A percentile compares a stretch with the other conserved stretches of the same genome.
phyloP scores from a whole-genome alignment of 1,140 invertebrate species.

The Lordiphosa mommai region DNA sequence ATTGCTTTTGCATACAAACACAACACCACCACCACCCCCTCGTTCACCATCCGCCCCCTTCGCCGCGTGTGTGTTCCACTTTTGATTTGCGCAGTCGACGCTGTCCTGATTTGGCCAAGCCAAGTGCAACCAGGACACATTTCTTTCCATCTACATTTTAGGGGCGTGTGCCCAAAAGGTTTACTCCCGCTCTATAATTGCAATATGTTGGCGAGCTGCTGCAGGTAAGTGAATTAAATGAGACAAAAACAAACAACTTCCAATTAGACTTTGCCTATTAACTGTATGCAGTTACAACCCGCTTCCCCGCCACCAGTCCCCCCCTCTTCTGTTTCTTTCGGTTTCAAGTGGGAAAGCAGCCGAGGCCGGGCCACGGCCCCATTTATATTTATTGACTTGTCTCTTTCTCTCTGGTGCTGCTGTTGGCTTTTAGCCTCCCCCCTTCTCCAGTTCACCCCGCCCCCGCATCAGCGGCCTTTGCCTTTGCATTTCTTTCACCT shows the following conservation, averaged over 20 bases:
- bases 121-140: conserved; percentile 21
- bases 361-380: conserved; percentile 48
- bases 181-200: conserved; percentile 5
- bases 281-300: background rate
- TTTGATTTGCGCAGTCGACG: conserved; percentile 26
- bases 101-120: conserved; percentile 53
- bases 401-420: conserved; percentile 31
- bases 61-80: conserved; percentile 52
- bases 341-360: conserved; percentile 14
- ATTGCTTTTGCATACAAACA: conserved; percentile 56
- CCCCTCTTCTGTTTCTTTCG: conserved; percentile 14
- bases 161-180: conserved; percentile 25
- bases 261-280: conserved; percentile 17
- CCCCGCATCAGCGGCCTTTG: conserved; percentile 2
- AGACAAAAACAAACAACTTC: conserved; percentile 7
- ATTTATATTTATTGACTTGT: conserved; percentile 67
- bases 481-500: conserved; percentile 18
- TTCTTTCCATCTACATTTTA: conserved; percentile 13
- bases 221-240: conserved; percentile 23
- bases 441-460: conserved; percentile 4
- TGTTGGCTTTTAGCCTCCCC: conserved; percentile 12
- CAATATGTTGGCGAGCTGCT: conserved; percentile 31
- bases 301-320: background rate
- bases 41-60: background rate
- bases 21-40: conserved; percentile 4